Evolutionary conservation across 2,113 vertebrate species (phyloP).

Genomic region (Planiliza haematocheilus): DNA sequence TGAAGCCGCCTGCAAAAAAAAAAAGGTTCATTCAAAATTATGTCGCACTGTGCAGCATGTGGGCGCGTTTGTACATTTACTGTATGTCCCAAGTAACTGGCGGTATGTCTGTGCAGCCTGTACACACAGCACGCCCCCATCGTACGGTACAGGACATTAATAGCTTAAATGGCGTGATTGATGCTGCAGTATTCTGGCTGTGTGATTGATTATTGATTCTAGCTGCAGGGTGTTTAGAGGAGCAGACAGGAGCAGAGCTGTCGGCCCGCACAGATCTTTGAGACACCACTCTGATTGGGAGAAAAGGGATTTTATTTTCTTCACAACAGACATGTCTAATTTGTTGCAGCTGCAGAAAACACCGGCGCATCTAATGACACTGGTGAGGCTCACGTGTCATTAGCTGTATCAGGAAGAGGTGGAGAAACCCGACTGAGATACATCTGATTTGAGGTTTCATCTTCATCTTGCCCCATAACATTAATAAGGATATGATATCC

Average conservation of each 20-base stretch:
- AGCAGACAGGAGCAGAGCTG: not conserved
- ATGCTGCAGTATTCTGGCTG: not conserved
- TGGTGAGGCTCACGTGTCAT: not conserved
- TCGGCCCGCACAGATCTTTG: not conserved
- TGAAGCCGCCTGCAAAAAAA: not conserved
- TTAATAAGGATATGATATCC: too few relatives aligned
- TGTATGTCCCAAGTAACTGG: not conserved
- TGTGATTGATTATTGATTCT: constrained; percentile 14
- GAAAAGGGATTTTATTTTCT: not conserved
- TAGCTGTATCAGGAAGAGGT: not conserved
- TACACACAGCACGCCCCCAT: too few relatives aligned
- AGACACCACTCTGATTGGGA: not conserved
- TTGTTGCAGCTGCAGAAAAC: not conserved
- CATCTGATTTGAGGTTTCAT: too few relatives aligned
- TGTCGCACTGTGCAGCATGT: not conserved
- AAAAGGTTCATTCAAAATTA: constrained; percentile 23
- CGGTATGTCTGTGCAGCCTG: not conserved
- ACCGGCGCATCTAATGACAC: constrained; percentile 2
- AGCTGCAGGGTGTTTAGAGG: constrained; percentile 10
- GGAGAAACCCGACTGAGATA: too few relatives aligned
- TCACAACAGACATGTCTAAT: constrained; percentile 2
- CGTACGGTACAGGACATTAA: too few relatives aligned
- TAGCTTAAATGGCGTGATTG: not conserved
- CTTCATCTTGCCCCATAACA: too few relatives aligned
- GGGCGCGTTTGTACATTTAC: not conserved